phyloP scores from a whole-genome alignment of 2,797 vertebrate genomes.

The Periparus ater region DNA sequence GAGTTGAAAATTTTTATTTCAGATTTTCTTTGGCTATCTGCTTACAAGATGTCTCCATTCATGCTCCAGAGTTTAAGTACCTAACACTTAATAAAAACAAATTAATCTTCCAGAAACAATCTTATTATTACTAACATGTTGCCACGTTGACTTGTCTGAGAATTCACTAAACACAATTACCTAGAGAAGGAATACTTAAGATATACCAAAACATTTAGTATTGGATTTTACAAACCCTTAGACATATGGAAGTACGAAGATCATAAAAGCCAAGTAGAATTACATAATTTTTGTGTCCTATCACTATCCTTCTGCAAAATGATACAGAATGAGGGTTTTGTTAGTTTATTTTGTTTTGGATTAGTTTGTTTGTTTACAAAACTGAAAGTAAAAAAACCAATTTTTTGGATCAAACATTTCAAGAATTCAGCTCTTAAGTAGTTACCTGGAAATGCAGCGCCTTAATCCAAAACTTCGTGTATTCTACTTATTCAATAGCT shows the following conservation, averaged over 20 bases:
- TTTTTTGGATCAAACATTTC: background rate
- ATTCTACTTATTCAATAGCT: background rate
- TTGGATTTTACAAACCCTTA: background rate
- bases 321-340: accelerated
- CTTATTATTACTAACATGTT: background rate
- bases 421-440: background rate
- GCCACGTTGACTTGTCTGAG: background rate
- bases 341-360: background rate
- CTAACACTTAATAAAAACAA: background rate
- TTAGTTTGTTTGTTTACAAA: background rate
- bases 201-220: background rate
- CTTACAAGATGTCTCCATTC: background rate
- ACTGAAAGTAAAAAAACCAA: background rate
- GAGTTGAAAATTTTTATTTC: background rate
- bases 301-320: background rate
- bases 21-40: background rate
- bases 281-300: background rate
- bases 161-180: background rate
- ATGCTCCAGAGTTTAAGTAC: background rate
- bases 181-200: background rate
- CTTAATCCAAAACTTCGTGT: background rate
- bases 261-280: background rate
- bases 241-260: background rate
- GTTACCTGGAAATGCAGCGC: background rate
- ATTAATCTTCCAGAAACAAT: background rate